Conservation (phyloP, 2,797 vertebrate genomes). For the Phrynocephalus forsythii region DNA sequence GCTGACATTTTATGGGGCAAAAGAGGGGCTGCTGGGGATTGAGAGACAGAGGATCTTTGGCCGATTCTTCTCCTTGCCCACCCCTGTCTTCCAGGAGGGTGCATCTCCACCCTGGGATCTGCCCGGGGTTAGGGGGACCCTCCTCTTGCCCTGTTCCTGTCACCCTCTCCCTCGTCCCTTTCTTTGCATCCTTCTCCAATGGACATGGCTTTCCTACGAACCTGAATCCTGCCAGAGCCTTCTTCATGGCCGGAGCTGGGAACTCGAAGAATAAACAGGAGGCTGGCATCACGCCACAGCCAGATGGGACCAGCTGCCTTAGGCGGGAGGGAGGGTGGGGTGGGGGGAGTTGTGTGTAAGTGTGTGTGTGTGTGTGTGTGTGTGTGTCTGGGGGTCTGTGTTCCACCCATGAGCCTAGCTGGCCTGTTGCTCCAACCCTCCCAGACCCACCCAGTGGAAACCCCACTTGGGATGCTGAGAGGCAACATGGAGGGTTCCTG, state of each 20-base stretch:
- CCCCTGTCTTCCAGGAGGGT: neutral
- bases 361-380: neutral
- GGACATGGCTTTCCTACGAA: neutral
- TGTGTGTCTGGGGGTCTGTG: too few relatives aligned
- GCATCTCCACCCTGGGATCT: too few relatives aligned
- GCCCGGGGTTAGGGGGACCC: neutral
- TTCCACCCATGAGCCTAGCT: too few relatives aligned
- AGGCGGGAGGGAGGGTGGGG: neutral
- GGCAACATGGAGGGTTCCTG: neutral
- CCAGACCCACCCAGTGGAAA: neutral
- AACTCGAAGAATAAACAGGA: conserved; percentile 2
- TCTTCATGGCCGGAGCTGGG: neutral
- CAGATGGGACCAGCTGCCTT: conserved; percentile 30
- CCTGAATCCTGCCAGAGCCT: neutral
- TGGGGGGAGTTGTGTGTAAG: neutral
- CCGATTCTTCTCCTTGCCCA: neutral
- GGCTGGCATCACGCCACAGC: neutral
- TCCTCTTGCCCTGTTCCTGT: neutral
- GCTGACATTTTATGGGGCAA: neutral
- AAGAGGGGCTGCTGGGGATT: neutral
- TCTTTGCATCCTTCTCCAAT: neutral
- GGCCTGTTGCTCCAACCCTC: neutral
- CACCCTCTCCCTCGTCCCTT: neutral
- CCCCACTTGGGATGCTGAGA: neutral
- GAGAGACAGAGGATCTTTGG: neutral